These are phyloP conservation scores for Sebastiscus tertius DNA, from an alignment of 2,797 vertebrate genomes.

Conservation along the genomic window DNA sequence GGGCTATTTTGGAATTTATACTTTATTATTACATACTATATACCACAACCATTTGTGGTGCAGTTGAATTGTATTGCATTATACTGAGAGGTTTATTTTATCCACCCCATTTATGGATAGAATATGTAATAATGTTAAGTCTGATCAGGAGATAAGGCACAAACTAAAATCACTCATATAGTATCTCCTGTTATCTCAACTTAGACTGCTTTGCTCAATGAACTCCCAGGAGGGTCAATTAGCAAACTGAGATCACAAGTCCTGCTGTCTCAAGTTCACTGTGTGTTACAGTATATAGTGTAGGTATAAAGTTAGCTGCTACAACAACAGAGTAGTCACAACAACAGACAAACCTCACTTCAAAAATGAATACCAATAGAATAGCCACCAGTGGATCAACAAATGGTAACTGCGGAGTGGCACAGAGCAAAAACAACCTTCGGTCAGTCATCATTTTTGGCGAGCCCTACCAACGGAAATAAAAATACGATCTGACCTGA, in stretches of 20 bases:
- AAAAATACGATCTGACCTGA: too few relatives aligned
- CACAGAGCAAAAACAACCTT: too few relatives aligned
- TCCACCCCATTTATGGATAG: not conserved
- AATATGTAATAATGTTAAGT: not conserved
- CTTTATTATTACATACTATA: too few relatives aligned
- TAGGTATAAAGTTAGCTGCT: not conserved
- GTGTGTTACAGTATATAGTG: too few relatives aligned
- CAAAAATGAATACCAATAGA: too few relatives aligned
- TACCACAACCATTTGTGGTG: not conserved
- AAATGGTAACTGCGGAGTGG: too few relatives aligned
- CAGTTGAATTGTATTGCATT: not conserved
- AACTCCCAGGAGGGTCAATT: slow-evolving; percentile 28
- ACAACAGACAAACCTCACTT: not conserved
- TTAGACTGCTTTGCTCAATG: not conserved
- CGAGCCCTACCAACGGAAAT: too few relatives aligned
- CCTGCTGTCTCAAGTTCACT: not conserved
- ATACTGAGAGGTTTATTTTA: not conserved
- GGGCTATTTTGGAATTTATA: too few relatives aligned
- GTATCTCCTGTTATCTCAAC: too few relatives aligned
- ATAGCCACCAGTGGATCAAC: too few relatives aligned
- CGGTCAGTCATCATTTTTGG: too few relatives aligned
- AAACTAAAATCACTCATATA: not conserved
- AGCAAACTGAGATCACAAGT: not conserved
- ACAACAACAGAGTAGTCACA: not conserved
- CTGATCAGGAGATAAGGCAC: not conserved